Percentiles rank a stretch among this genome's conserved stretches.
phyloP scores from a whole-genome alignment of 2,113 vertebrate species.

The Ciconia maguari region DNA sequence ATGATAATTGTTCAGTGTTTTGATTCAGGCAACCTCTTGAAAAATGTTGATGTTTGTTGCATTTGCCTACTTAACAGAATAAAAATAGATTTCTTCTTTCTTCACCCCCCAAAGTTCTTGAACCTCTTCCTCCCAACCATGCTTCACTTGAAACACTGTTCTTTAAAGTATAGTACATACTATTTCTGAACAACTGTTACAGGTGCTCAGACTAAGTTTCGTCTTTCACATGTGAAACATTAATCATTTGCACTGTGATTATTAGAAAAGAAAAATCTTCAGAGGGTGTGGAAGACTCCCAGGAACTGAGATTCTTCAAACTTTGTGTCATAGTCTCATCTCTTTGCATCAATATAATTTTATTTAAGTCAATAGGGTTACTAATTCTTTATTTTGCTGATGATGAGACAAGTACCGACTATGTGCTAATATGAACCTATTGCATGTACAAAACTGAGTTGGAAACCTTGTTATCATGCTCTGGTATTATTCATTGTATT shows the following conservation, averaged over 20 bases:
- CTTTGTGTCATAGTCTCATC: not conserved
- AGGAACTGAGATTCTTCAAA: not conserved
- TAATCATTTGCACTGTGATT: not conserved
- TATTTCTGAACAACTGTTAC: not conserved
- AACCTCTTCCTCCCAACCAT: not conserved
- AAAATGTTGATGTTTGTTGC: not conserved
- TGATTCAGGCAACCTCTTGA: not conserved
- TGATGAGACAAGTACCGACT: not conserved
- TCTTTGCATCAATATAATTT: not conserved
- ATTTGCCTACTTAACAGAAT: not conserved
- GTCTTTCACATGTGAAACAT: not conserved
- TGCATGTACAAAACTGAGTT: not conserved
- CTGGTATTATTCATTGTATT: not conserved
- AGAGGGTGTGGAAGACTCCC: not conserved
- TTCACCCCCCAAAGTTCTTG: not conserved
- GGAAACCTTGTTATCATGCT: not conserved
- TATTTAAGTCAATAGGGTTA: not conserved
- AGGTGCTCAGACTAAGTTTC: not conserved
- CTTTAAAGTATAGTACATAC: not conserved
- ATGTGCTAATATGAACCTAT: not conserved
- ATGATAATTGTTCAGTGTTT: not conserved
- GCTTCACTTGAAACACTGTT: not conserved
- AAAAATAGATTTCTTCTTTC: not conserved
- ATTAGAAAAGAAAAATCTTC: not conserved
- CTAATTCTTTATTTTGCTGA: not conserved